These are phyloP conservation scores for Pelobates fuscus DNA, from an alignment of 2,113 vertebrate genomes.

Conservation along the genomic window DNA sequence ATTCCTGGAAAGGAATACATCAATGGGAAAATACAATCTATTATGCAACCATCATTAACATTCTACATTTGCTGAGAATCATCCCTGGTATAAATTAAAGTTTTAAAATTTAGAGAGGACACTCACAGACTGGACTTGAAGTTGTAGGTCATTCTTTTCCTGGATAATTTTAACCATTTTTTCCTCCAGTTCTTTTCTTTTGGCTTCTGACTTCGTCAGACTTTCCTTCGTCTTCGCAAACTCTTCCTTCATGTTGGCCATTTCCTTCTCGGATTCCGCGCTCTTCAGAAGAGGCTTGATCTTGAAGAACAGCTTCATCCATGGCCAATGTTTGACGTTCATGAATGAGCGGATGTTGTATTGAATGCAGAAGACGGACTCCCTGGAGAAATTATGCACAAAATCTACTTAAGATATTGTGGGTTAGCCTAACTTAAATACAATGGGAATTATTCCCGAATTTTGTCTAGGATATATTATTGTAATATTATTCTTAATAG, in stretches of 20 bases:
- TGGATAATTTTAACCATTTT: conserved; percentile 81
- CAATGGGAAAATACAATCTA: no score
- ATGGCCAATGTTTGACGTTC: conserved; percentile 90
- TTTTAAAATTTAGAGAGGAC: not conserved
- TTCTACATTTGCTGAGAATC: no score
- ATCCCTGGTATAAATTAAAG: no score
- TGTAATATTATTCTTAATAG: no score
- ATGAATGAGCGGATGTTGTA: conserved; percentile 87
- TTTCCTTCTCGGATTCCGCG: conserved; percentile 80
- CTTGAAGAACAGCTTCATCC: conserved; percentile 93
- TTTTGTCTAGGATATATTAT: no score
- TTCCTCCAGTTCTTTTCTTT: conserved; percentile 80
- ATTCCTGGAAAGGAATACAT: conserved; percentile 47
- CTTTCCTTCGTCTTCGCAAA: conserved; percentile 86
- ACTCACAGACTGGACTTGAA: conserved; percentile 75
- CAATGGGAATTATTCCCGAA: no score
- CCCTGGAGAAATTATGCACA: conserved; percentile 58
- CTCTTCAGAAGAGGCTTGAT: conserved; percentile 80
- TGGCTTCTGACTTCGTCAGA: conserved; percentile 79
- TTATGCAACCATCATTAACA: no score
- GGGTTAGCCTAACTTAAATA: no score
- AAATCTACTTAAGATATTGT: no score
- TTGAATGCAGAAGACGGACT: conserved; percentile 78
- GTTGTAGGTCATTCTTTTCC: conserved; percentile 79
- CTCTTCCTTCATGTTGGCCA: conserved; percentile 79